Evolutionary conservation across 2,797 vertebrate species (phyloP), one percentile per base, ranked within the genome.

Genomic region (Dendrocincla tyrannina): DNA sequence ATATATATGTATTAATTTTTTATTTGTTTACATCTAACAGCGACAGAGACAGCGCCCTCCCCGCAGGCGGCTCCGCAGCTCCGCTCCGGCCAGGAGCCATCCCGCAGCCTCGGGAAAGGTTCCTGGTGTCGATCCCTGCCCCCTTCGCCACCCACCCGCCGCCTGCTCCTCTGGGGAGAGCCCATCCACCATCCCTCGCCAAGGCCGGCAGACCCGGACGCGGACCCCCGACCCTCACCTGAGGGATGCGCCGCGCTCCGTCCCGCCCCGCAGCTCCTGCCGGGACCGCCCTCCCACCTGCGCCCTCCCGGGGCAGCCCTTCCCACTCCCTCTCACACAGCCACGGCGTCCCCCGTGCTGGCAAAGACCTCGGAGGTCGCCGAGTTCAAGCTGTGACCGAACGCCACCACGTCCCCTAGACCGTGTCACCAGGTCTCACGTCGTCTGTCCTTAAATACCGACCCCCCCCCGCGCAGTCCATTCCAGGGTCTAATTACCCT

Each of bases 291-390:
- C 46, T 24, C 8, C 20, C 32, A 46, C 62, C 19, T 25, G 5
- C 27, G 18, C 24, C 50, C 46, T 3, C 33, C 37, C 11, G 33
- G 59, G 28, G 30, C 5, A 17, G 83, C 35, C 7, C 56, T 19
- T 55, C n/a, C 46, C 39, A 30, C 19, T 3, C 44, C 44, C 18
- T 5, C 33, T 53, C 52, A 20, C 17, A 0, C 6, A 17, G 2
- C 3, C 27, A 4, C 24, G 0, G 32, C 4, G 15, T 1, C 17
- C 1, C 4, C 8, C 30, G 1, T 14, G 14, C 2, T 32, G 58
- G 30, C 30, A 39, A 17, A 16, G 10, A 2, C 30, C 44, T 52
- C 37, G 22, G n/a, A 22, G 37, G 1, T 18, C 17, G 3, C 27
- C 44, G 4, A 5, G n/a, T 19, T 8, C 64, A 8, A 33, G 15